Evolutionary conservation across 2,888 invertebrate genomes (phyloP).

Genomic region (Noctuana brunneofusca): DNA sequence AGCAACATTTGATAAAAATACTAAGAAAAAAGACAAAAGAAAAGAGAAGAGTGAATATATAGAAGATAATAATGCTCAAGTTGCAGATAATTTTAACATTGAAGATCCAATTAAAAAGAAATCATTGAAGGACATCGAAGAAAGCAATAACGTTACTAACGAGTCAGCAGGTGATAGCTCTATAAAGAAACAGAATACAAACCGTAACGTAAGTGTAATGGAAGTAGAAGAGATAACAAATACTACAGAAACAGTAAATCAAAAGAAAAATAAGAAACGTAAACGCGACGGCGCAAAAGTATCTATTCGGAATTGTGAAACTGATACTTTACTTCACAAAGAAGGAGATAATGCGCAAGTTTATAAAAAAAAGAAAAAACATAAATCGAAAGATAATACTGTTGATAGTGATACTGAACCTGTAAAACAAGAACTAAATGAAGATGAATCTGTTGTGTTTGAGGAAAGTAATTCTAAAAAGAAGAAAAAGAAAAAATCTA

Average conservation of each 20-base stretch:
- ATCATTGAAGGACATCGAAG: background rate
- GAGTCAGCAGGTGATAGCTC: conserved; percentile 12
- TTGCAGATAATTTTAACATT: background rate
- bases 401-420: background rate
- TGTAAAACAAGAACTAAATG: background rate
- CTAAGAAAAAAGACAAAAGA: conserved; percentile 6
- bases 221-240: background rate
- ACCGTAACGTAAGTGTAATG: conserved; percentile 9
- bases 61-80: background rate
- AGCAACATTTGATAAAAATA: background rate
- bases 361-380: conserved; percentile 5
- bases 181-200: conserved; percentile 30
- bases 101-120: background rate
- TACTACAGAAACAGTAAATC: background rate
- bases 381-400: background rate
- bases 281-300: conserved; percentile 38
- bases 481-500: conserved; percentile 12
- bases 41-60: background rate
- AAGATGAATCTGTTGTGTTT: background rate
- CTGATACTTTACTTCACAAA: background rate
- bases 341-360: background rate
- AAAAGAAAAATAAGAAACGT: conserved; percentile 32
- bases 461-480: conserved; percentile 15
- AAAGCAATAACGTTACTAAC: background rate
- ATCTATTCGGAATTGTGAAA: conserved; percentile 9